These are phyloP conservation scores for Erythrolamprus reginae DNA, from an alignment of 2,113 vertebrate species.

Conservation along the genomic window DNA sequence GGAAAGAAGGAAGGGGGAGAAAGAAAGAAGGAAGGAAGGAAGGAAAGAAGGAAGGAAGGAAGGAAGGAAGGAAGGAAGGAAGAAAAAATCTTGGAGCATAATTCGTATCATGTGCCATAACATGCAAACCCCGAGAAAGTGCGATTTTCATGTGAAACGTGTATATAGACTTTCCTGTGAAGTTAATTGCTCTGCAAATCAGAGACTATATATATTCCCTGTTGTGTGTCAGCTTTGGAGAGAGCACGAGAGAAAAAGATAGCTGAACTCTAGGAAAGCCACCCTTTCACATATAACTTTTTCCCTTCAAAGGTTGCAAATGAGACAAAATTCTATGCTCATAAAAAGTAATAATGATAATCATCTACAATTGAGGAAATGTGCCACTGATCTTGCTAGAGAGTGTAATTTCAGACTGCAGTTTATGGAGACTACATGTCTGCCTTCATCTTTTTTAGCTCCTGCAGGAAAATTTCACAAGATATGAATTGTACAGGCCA, in stretches of 20 bases:
- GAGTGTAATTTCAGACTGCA: neutral
- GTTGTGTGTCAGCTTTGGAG: neutral
- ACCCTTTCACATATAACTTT: neutral
- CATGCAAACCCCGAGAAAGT: neutral
- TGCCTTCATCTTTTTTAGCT: neutral
- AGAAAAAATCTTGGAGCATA: neutral
- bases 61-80: neutral
- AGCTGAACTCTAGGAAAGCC: neutral
- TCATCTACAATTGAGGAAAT: neutral
- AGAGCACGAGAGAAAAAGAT: neutral
- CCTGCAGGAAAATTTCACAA: neutral
- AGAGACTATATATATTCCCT: neutral
- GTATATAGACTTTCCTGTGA: neutral
- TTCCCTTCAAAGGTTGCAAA: neutral
- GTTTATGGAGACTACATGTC: neutral
- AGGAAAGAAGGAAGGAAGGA: neutral
- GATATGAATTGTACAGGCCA: neutral
- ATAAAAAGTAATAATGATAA: neutral
- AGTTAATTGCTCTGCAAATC: neutral
- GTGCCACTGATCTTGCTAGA: neutral
- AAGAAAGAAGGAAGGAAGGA: neutral
- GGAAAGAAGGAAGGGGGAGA: too few species aligned
- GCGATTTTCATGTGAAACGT: neutral
- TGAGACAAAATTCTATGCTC: neutral
- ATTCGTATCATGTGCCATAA: neutral